A percentile compares a stretch with the other conserved stretches of the same genome.
Evolutionary conservation across 2,113 vertebrate species (phyloP).

Genomic region (western clawed frog (Xenopus tropicalis)): DNA sequence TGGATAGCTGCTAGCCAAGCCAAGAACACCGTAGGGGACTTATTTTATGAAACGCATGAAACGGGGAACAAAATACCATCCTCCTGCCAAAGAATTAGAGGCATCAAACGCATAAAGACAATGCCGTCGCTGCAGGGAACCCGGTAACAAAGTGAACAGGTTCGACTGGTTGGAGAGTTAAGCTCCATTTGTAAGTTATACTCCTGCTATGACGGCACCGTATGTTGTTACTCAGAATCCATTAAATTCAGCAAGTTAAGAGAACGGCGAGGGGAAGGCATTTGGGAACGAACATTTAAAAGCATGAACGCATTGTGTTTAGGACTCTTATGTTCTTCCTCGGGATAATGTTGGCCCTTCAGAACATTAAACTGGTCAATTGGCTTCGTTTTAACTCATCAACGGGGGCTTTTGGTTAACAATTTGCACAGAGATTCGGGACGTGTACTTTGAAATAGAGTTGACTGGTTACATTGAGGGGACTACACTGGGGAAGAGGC

Average conservation of each 20-base stretch:
- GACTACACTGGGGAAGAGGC: too few relatives aligned
- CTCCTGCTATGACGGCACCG: neutral
- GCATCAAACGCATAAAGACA: neutral
- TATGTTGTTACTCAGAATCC: neutral
- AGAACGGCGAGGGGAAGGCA: too few relatives aligned
- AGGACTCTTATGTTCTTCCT: too few relatives aligned
- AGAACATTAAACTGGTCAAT: neutral
- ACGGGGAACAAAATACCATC: slow-evolving; percentile 3
- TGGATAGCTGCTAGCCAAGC: neutral
- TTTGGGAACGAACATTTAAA: too few relatives aligned
- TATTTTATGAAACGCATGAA: slow-evolving; percentile 17
- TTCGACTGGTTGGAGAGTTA: neutral
- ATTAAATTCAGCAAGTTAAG: too few relatives aligned
- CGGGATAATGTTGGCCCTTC: neutral
- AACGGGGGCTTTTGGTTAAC: too few relatives aligned
- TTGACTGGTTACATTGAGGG: too few relatives aligned
- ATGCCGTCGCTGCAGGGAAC: slow-evolving; percentile 1
- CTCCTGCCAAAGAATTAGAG: neutral
- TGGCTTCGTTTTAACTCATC: too few relatives aligned
- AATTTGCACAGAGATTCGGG: too few relatives aligned
- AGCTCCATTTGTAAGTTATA: neutral
- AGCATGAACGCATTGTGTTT: too few relatives aligned
- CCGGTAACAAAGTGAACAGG: neutral
- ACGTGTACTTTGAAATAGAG: too few relatives aligned
- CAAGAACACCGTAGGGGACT: slow-evolving; percentile 8